Base-by-base conservation (phyloP, 2,888 invertebrate species). In the Parnassius glacialis region DNA sequence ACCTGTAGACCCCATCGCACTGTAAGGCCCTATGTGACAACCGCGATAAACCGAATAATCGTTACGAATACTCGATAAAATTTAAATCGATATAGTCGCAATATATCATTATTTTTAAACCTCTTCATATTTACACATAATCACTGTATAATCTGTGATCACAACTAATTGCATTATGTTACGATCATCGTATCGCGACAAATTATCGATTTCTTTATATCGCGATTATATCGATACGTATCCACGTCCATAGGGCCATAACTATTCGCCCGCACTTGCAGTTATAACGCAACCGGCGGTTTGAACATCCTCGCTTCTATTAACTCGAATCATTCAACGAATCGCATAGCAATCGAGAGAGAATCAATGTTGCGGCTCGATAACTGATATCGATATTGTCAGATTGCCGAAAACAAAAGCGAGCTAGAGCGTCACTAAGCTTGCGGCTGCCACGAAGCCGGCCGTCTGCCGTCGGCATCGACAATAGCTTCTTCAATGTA, bases 401-500 rank as follows among this genome's bases (percentile, higher is more conserved):
- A 92, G 92, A 92, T 91, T 91, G 92, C 84, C 90, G 92, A 73
- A 76, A 92, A 70, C 84, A 81, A 79, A 92, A 91, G 84, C 81
- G 80, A 68, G 78, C 87, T 72, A 91, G 87, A 71, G 90, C 84
- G 5, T 87, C 92, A 64, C 82, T 92, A 62, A 85, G 85, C 66
- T 70, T 85, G 69, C 86, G 89, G 0, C 68, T 91, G 69, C 90
- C 91, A 20, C 87, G 92, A 54, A 88, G 87, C 47, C 84, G 87
- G 0, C 90, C 91, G 64, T 87, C 91, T 10, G 83, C 82, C 48
- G 83, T 88, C 56, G 90, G 85, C 66, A 70, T 91, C 66, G 86
- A 85, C 78, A 69, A 67, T 66, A 79, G 81, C 66, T 74, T 90
- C 80, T 87, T 90, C 85, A 85, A 85, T 74, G 76, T 88, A 65